Evolutionary conservation across 2,113 vertebrate species (phyloP).

Genomic region (Oryzias melastigma): DNA sequence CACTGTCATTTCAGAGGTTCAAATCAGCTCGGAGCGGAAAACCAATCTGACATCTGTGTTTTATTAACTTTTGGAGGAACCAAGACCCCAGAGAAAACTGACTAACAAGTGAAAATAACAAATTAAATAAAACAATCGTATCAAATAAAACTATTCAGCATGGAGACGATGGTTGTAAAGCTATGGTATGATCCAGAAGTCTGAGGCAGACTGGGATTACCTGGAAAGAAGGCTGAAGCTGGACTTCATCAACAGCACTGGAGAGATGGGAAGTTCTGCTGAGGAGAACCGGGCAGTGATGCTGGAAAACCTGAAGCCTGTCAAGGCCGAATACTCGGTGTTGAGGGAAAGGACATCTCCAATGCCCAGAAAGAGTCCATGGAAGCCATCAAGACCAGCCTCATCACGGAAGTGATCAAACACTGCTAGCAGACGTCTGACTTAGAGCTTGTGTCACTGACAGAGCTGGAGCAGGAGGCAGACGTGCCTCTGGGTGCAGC

Average conservation of each 20-base stretch:
- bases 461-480: too few relatives aligned
- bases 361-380: constrained; percentile 81
- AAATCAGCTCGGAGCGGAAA: too few relatives aligned
- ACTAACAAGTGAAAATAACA: too few relatives aligned
- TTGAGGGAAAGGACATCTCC: constrained; percentile 74
- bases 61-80: too few relatives aligned
- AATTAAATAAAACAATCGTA: too few relatives aligned
- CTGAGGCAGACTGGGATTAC: constrained; percentile 90
- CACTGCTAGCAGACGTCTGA: constrained; percentile 72
- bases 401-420: constrained; percentile 75
- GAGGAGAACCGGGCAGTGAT: constrained; percentile 85
- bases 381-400: constrained; percentile 73
- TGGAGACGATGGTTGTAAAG: too few relatives aligned
- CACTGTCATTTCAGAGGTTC: too few relatives aligned
- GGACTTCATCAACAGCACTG: constrained; percentile 81
- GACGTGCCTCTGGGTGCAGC: too few relatives aligned
- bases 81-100: too few relatives aligned
- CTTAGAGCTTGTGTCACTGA: too few relatives aligned
- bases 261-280: constrained; percentile 62
- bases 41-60: too few relatives aligned
- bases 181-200: constrained; percentile 80
- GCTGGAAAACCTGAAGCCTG: constrained; percentile 78
- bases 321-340: constrained; percentile 82
- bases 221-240: constrained; percentile 87
- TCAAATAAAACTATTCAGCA: too few relatives aligned